Evolutionary conservation across 1,140 invertebrate species (phyloP).

Genomic region (Eriosoma lanigerum): DNA sequence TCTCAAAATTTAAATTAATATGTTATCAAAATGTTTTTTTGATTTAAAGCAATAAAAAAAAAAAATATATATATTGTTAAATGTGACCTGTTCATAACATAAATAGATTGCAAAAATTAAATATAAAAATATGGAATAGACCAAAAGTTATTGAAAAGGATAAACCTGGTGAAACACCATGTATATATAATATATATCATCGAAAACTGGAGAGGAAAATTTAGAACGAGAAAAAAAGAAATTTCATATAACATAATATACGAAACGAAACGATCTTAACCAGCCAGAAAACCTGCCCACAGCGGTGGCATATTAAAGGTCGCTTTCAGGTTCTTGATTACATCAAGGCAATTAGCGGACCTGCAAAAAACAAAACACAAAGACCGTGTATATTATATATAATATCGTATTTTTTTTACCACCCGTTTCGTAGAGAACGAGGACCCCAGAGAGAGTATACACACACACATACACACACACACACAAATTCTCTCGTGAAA

Average conservation of each 20-base stretch:
- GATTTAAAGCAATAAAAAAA: too few species aligned
- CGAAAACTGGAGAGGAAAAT: too few species aligned
- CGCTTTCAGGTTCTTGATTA: conserved; percentile 44
- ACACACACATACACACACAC: background rate
- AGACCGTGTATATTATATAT: background rate
- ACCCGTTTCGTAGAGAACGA: background rate
- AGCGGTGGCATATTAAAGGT: conserved; percentile 24
- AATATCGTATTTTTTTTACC: conserved; percentile 23
- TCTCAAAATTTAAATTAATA: too few species aligned
- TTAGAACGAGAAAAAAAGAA: background rate
- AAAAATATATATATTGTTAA: too few species aligned
- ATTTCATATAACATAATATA: background rate
- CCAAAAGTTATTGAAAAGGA: too few species aligned
- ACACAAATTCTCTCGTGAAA: background rate
- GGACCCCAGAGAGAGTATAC: background rate
- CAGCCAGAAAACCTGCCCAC: background rate
- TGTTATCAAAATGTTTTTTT: too few species aligned
- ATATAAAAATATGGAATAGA: too few species aligned
- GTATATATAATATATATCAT: too few species aligned
- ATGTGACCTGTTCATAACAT: too few species aligned
- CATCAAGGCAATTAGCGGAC: conserved; percentile 26
- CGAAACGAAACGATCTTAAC: conserved; percentile 4
- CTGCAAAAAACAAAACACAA: conserved; percentile 21
- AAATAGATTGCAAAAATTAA: too few species aligned
- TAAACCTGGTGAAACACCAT: too few species aligned